Conservation (phyloP, 1,140 invertebrate genomes). For the Apocrypta bakeri region DNA sequence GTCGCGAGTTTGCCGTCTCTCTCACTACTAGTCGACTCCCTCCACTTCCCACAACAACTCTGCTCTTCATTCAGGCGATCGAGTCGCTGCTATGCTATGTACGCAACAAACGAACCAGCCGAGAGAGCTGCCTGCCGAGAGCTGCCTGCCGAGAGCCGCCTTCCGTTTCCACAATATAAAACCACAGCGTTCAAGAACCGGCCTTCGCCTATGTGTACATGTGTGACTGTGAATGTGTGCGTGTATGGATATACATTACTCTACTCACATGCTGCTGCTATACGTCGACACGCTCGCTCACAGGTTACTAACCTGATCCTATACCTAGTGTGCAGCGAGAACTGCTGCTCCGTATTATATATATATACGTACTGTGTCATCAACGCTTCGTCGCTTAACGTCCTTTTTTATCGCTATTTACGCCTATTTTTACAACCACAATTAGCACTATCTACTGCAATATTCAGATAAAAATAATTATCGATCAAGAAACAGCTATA, state of each 20-base stretch:
- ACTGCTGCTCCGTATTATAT: too few species aligned
- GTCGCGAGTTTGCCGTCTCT: conserved; percentile 43
- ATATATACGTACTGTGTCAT: too few species aligned
- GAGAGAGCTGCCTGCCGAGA: too few species aligned
- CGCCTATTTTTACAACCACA: too few species aligned
- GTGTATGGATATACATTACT: too few species aligned
- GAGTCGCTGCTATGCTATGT: conserved; percentile 30
- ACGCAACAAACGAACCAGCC: too few species aligned
- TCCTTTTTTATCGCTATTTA: too few species aligned
- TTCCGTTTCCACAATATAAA: neutral
- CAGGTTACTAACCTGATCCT: conserved; percentile 53
- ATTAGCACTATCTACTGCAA: too few species aligned
- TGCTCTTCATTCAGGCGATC: conserved; percentile 49
- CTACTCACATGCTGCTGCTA: too few species aligned
- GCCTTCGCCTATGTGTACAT: neutral
- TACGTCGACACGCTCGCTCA: conserved; percentile 31
- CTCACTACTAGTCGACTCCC: neutral
- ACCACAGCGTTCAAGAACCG: neutral
- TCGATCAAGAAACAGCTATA: too few species aligned
- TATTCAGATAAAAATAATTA: too few species aligned
- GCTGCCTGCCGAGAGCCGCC: neutral
- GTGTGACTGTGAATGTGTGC: neutral
- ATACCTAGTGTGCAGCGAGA: conserved; percentile 32
- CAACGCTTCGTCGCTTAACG: too few species aligned
- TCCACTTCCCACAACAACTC: conserved; percentile 14